Percentiles rank a stretch among this genome's conserved stretches.
Evolutionary conservation across 2,797 vertebrate genomes (phyloP).

Genomic region (Tokudaia muenninki): DNA sequence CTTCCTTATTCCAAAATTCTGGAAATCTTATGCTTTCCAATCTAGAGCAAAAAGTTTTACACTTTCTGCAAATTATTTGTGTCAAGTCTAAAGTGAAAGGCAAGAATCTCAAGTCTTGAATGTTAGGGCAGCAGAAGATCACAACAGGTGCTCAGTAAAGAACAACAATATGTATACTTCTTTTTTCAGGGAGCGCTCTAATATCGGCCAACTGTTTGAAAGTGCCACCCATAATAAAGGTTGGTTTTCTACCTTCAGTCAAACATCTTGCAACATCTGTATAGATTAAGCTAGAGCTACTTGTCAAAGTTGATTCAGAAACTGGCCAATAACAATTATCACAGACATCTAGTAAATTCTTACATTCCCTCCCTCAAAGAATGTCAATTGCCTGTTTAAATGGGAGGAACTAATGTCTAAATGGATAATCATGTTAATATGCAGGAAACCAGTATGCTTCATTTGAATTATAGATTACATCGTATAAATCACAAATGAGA

Average conservation of each 20-base stretch:
- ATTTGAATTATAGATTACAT: slow-evolving; percentile 16
- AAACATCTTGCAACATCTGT: background rate
- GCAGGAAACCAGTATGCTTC: background rate
- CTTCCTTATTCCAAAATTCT: background rate
- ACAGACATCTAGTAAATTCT: background rate
- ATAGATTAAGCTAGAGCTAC: background rate
- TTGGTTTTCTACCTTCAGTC: background rate
- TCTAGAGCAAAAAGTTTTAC: background rate
- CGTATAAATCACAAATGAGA: slow-evolving; percentile 48
- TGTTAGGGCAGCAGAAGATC: too few species aligned
- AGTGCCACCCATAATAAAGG: too few species aligned
- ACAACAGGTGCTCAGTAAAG: background rate
- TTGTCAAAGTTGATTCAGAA: background rate
- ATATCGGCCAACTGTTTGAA: background rate
- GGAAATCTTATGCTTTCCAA: background rate
- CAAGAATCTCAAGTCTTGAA: background rate
- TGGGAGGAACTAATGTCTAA: slow-evolving; percentile 40
- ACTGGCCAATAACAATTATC: background rate
- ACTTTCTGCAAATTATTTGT: background rate
- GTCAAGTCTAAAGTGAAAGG: background rate
- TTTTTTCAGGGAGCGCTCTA: background rate
- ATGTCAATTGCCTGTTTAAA: background rate
- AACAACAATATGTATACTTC: background rate
- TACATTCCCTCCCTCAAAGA: background rate
- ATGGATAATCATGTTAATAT: slow-evolving; percentile 10